These are phyloP conservation scores for Platysteira castanea DNA, from an alignment of 2,113 vertebrate species.

Conservation along the genomic window DNA sequence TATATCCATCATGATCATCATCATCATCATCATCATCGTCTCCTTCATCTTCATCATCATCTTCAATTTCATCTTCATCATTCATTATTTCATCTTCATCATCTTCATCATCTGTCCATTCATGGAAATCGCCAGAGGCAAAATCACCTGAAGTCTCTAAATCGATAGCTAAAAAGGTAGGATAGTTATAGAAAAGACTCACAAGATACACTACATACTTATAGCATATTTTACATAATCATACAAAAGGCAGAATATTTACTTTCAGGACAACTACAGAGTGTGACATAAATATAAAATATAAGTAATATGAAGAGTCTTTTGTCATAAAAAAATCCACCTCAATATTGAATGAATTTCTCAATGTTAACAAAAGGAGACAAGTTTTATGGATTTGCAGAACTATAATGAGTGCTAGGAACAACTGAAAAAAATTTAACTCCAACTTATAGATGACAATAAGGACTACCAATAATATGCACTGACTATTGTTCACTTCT, in stretches of 20 bases:
- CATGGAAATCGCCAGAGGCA: slow-evolving; percentile 86
- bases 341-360: neutral
- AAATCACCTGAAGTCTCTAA: slow-evolving; percentile 91
- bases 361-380: neutral
- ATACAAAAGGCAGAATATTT: neutral
- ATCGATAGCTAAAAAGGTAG: slow-evolving; percentile 71
- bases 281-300: neutral
- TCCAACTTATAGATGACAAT: neutral
- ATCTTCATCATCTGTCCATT: slow-evolving; percentile 82
- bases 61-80: slow-evolving; percentile 84
- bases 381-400: neutral
- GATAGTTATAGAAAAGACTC: neutral
- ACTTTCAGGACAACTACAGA: neutral
- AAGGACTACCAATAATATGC: neutral
- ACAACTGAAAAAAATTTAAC: neutral
- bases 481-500: neutral
- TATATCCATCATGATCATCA: slow-evolving; percentile 84
- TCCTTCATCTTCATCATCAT: slow-evolving; percentile 86
- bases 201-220: neutral
- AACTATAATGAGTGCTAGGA: neutral
- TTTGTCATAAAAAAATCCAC: neutral
- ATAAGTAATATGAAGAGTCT: neutral
- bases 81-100: slow-evolving; percentile 75
- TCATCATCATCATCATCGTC: slow-evolving; percentile 87
- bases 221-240: neutral